A percentile compares a stretch with the other conserved stretches of the same genome.
These are phyloP conservation scores for Dinoponera quadriceps DNA, from an alignment of 1,140 invertebrate species.

Conservation along the genomic window DNA sequence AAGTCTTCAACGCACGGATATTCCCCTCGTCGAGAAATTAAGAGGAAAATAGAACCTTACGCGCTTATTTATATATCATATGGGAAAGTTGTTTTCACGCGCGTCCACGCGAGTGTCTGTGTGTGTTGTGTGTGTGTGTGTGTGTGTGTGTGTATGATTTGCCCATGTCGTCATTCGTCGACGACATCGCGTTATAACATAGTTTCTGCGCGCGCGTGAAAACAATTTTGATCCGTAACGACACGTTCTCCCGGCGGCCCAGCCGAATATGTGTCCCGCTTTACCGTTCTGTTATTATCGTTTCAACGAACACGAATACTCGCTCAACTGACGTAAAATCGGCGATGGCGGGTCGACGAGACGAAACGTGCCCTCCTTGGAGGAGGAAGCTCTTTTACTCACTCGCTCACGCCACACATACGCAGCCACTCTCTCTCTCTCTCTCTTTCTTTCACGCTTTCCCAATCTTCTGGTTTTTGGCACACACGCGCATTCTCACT, in stretches of 20 bases:
- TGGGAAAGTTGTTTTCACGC: constrained; percentile 44
- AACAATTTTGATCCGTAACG: constrained; percentile 38
- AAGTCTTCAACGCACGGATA: not conserved
- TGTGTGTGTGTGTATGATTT: too few relatives aligned
- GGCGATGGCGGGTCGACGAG: not conserved
- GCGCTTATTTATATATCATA: constrained; percentile 38
- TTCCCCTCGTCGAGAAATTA: constrained; percentile 20
- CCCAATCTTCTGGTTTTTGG: constrained; percentile 22
- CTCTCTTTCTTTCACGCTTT: not conserved
- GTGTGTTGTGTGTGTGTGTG: too few relatives aligned
- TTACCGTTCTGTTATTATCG: not conserved
- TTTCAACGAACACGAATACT: not conserved
- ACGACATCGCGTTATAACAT: not conserved
- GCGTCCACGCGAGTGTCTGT: not conserved
- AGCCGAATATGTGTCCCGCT: not conserved
- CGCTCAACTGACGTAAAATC: constrained; percentile 1
- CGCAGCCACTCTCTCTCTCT: not conserved
- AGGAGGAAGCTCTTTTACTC: constrained; percentile 60
- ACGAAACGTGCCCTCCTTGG: constrained; percentile 64
- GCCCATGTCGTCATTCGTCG: not conserved
- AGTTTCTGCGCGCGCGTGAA: constrained; percentile 50
- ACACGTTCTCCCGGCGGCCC: constrained; percentile 44
- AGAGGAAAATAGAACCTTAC: constrained; percentile 23
- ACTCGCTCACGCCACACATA: not conserved
- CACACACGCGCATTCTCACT: constrained; percentile 41